These are phyloP conservation scores for Paramormyrops hopkinsi DNA, from an alignment of 2,797 vertebrate species.

Conservation along the genomic window DNA sequence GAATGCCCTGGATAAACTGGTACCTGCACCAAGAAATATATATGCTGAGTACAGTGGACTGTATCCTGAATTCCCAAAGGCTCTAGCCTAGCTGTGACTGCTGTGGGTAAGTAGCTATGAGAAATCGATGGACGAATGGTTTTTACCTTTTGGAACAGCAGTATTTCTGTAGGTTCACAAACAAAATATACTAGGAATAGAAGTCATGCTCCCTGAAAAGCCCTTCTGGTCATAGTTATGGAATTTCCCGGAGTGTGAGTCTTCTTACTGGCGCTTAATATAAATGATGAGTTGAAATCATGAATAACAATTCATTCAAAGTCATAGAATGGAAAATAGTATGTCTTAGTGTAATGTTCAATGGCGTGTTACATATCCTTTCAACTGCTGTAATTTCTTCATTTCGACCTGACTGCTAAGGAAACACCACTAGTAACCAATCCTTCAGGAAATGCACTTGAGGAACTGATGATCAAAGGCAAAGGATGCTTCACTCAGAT, in stretches of 20 bases:
- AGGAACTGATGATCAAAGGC: background rate
- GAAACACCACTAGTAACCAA: background rate
- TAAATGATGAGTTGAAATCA: background rate
- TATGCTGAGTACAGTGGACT: background rate
- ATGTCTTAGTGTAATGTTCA: background rate
- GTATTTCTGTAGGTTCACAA: background rate
- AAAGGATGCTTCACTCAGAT: background rate
- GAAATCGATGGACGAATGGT: background rate
- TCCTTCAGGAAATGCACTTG: background rate
- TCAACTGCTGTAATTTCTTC: background rate
- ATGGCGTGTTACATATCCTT: background rate
- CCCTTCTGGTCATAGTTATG: background rate
- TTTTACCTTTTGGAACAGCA: background rate
- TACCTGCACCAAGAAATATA: background rate
- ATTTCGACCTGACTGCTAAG: background rate
- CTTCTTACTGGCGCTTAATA: background rate
- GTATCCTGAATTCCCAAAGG: background rate
- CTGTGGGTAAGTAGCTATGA: background rate
- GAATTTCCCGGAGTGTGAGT: background rate
- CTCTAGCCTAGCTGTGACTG: background rate
- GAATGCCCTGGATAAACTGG: background rate
- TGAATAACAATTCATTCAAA: slow-evolving; percentile 9
- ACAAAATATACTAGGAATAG: background rate
- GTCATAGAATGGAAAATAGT: background rate
- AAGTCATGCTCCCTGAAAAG: background rate